Evolutionary conservation across 2,797 vertebrate genomes (phyloP).

Genomic region (Onychomys arenicola): DNA sequence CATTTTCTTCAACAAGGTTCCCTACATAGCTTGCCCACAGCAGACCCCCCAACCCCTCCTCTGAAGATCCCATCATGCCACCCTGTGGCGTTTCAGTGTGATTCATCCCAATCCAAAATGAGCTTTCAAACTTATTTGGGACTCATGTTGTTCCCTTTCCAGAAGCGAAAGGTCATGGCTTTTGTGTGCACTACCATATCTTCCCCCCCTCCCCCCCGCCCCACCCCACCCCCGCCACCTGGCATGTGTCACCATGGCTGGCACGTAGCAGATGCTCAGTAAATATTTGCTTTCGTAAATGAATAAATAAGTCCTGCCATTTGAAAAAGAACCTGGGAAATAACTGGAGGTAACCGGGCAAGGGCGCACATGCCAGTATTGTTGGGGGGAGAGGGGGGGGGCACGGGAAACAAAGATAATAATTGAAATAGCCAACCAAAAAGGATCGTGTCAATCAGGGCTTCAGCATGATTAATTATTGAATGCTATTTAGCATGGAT

Average conservation of each 20-base stretch:
- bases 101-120: not conserved
- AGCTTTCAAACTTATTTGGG: not conserved
- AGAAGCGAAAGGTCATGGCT: not conserved
- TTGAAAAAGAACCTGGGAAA: slow-evolving; percentile 35
- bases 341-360: slow-evolving; percentile 36
- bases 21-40: not conserved
- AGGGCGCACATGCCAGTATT: not conserved
- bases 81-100: not conserved
- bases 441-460: slow-evolving; percentile 20
- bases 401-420: not conserved
- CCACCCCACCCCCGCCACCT: not conserved
- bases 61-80: not conserved
- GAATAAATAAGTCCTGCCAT: slow-evolving; percentile 21
- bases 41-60: not conserved
- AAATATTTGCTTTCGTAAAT: slow-evolving; percentile 41
- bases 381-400: not conserved
- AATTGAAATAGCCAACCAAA: slow-evolving; percentile 54
- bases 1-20: not conserved
- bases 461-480: slow-evolving; percentile 59
- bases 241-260: not conserved
- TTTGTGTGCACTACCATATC: not conserved
- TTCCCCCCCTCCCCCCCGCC: not conserved
- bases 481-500: slow-evolving; percentile 46
- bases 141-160: not conserved
- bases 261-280: not conserved